Base-by-base conservation (phyloP, 2,888 invertebrate species). In the Lasioglossum leucozonium region DNA sequence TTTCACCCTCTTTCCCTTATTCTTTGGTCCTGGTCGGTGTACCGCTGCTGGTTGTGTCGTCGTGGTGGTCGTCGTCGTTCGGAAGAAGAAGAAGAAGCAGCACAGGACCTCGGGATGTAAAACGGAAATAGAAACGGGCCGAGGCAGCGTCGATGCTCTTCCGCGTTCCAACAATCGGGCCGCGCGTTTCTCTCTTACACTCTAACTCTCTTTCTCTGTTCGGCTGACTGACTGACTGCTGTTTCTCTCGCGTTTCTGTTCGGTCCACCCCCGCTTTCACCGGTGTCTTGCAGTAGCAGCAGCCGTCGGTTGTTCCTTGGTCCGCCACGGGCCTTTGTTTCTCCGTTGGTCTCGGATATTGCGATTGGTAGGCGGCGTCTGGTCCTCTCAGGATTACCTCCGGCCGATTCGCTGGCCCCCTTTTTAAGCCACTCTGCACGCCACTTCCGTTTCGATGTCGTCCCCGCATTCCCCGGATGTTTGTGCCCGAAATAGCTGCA, bases 141-240 rank as follows among this genome's bases (percentile, higher is more conserved):
- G 88, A 88, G 88, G 87, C 62, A 62, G 87, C 88, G 83, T 87
- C 89, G 89, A 87, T 89, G 88, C 89, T 92, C 91, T 93, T 92
- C 91, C 92, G 91, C 91, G 91, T 92, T 92, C 93, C 92, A 92
- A 93, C 92, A 93, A 93, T 93, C 91, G 89, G 87, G 58, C 78
- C 86, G 88, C 78, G 88, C 88, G 91, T 85, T 78, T 76, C 62
- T 62, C 62, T 62, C 62, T 62, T 11, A 30, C 62, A 30, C 62
- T 5, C 6, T 16, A 1, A 16, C 30, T 62, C 62, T 30, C 62
- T 16, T 6, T 30, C 81, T 77, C 82, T 76, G 74, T 77, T 16
- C 40, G 6, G 13, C 47, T 2, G 51, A 51, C 22, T 2, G 51
- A 51, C 22, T n/a, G 51, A n/a, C 51, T n/a, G 51, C n/a, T 51